These are phyloP conservation scores for Delichon dasypus DNA, from an alignment of 2,797 vertebrate genomes.

Conservation along the genomic window DNA sequence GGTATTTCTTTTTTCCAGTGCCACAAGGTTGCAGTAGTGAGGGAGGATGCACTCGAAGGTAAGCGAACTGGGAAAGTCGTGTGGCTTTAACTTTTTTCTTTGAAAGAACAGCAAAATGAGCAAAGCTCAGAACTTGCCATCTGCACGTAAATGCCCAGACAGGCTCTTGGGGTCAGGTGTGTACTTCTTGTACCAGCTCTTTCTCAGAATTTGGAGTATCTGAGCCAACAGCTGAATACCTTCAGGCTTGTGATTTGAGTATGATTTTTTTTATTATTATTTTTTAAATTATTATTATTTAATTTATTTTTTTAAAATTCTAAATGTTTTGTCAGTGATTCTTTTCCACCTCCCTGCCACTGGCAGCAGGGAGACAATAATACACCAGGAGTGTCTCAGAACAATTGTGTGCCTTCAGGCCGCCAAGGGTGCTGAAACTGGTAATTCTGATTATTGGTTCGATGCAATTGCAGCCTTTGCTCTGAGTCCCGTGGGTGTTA, in stretches of 20 bases:
- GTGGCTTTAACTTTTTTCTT: background rate
- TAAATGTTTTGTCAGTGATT: background rate
- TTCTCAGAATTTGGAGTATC: constrained; percentile 37
- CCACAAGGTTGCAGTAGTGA: constrained; percentile 93
- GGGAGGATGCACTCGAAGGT: constrained; percentile 93
- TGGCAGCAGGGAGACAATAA: background rate
- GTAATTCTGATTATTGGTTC: background rate
- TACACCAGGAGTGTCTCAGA: background rate
- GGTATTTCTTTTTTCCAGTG: constrained; percentile 76
- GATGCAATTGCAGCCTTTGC: background rate
- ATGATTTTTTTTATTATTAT: background rate
- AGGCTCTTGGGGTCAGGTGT: constrained; percentile 1
- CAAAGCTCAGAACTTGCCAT: constrained; percentile 17
- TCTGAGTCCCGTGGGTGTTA: fast-evolving
- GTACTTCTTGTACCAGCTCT: constrained; percentile 44
- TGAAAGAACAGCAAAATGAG: background rate
- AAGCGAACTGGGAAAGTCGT: background rate
- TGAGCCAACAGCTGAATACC: constrained; percentile 12
- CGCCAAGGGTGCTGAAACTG: background rate
- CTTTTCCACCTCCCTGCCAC: background rate
- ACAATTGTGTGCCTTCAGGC: background rate
- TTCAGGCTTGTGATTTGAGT: background rate
- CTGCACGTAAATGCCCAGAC: background rate
- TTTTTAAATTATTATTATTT: no score
- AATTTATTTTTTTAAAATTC: background rate